Conservation (phyloP, 2,113 vertebrate genomes). For the Melanostigma gelatinosum region DNA sequence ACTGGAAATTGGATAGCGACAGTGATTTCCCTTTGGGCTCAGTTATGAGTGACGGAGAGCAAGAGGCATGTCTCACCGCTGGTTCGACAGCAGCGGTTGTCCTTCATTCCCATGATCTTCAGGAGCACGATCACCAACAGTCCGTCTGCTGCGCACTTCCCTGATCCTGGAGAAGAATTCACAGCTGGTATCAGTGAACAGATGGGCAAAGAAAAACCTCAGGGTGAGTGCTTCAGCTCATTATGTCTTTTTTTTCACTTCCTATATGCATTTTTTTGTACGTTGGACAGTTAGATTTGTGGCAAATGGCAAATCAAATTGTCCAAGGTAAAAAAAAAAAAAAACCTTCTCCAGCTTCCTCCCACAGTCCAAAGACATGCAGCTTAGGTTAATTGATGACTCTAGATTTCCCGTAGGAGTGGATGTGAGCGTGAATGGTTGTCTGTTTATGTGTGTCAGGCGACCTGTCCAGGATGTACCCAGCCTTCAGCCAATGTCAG, state of each 20-base stretch:
- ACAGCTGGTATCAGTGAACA: conserved; percentile 5
- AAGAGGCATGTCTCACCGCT: conserved; percentile 31
- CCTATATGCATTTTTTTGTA: not conserved
- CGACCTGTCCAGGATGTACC: not conserved
- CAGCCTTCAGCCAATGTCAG: not conserved
- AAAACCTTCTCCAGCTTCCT: not conserved
- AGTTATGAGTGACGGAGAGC: conserved; percentile 14
- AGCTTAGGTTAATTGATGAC: not conserved
- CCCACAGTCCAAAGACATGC: not conserved
- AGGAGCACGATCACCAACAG: not conserved
- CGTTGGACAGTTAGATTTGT: not conserved
- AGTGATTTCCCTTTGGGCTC: conserved; percentile 4
- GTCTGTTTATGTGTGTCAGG: not conserved
- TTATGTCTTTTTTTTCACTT: not conserved
- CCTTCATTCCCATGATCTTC: conserved; percentile 15
- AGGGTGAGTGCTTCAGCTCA: conserved; percentile 6
- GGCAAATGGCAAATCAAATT: not conserved
- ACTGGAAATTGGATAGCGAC: conserved; percentile 23
- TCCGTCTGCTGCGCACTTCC: not conserved
- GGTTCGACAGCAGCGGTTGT: conserved; percentile 9
- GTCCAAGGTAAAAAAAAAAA: not conserved
- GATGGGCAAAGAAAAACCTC: not conserved
- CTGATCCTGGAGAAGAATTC: conserved; percentile 10
- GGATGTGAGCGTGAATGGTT: not conserved
- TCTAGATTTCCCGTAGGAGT: not conserved